Conservation (phyloP, 2,888 invertebrate species). For the Dryobota labecula region DNA sequence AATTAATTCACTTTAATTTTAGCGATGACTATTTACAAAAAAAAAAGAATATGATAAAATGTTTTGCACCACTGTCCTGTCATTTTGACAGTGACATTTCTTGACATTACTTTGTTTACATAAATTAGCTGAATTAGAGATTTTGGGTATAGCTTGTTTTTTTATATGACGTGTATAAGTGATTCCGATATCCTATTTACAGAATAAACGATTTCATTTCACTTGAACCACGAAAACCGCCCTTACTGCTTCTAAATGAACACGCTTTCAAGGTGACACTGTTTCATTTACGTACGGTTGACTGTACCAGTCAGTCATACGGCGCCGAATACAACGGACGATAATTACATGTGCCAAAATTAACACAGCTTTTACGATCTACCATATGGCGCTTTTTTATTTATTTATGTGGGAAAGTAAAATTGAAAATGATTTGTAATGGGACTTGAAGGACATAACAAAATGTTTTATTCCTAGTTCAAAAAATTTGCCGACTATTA, state of each 20-base stretch:
- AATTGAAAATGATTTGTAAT: not conserved
- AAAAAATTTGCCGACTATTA: not conserved
- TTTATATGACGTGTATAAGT: no score
- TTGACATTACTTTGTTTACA: no score
- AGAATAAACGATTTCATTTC: no score
- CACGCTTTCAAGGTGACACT: not conserved
- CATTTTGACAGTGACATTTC: no score
- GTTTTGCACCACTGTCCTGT: no score
- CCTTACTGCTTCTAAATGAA: not conserved
- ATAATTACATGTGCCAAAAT: conserved; percentile 53
- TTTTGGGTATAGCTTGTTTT: no score
- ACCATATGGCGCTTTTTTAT: conserved; percentile 30
- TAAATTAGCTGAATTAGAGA: no score
- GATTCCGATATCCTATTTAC: no score
- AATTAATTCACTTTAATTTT: no score
- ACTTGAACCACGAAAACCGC: not conserved
- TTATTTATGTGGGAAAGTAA: conserved; percentile 1
- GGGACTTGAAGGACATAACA: not conserved
- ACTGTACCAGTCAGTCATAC: conserved; percentile 38
- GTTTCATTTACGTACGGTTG: not conserved
- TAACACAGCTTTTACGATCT: conserved; percentile 42
- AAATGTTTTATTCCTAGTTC: not conserved
- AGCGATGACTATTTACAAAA: no score
- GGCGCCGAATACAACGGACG: conserved; percentile 30
- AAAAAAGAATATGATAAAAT: no score